Conservation (phyloP, 2,888 invertebrate genomes). For the Drosophila multiciliata region DNA sequence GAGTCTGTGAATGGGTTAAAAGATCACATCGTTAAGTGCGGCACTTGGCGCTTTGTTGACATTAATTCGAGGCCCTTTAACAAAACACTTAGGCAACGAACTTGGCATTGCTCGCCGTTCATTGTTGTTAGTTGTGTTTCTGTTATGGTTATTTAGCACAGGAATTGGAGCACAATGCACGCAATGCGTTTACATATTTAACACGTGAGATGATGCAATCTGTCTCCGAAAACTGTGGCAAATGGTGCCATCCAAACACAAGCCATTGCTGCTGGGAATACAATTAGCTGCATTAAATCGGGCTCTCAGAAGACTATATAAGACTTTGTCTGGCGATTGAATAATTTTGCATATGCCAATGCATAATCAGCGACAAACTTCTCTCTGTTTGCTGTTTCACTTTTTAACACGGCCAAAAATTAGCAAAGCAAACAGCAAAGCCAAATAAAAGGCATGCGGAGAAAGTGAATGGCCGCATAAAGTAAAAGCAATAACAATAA, state of each 20-base stretch:
- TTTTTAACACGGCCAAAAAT: conserved; percentile 54
- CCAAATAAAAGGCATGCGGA: conserved; percentile 59
- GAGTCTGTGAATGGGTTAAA: conserved; percentile 41
- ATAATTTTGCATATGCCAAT: conserved; percentile 64
- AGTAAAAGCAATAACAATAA: conserved; percentile 65
- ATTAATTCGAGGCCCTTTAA: conserved; percentile 44
- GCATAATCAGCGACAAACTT: conserved; percentile 27
- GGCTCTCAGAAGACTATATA: conserved; percentile 13
- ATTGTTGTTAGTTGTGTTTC: conserved; percentile 6
- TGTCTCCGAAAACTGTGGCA: conserved; percentile 17
- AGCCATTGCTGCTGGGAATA: conserved; percentile 11
- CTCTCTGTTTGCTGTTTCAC: conserved; percentile 39
- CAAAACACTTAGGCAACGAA: conserved; percentile 65
- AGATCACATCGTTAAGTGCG: conserved; percentile 16
- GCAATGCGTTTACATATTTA: conserved; percentile 32
- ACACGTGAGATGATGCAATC: conserved; percentile 32
- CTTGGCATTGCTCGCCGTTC: conserved; percentile 56
- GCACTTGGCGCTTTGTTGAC: conserved; percentile 40
- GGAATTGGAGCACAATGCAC: conserved; percentile 59
- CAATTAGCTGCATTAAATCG: neutral
- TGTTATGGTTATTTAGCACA: conserved; percentile 45
- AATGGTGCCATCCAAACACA: conserved; percentile 18
- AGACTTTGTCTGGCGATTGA: conserved; percentile 41
- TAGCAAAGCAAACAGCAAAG: conserved; percentile 71
- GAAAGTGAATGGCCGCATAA: conserved; percentile 74